Conservation (phyloP, 2,113 vertebrate species). For the Trogon surrucura region DNA sequence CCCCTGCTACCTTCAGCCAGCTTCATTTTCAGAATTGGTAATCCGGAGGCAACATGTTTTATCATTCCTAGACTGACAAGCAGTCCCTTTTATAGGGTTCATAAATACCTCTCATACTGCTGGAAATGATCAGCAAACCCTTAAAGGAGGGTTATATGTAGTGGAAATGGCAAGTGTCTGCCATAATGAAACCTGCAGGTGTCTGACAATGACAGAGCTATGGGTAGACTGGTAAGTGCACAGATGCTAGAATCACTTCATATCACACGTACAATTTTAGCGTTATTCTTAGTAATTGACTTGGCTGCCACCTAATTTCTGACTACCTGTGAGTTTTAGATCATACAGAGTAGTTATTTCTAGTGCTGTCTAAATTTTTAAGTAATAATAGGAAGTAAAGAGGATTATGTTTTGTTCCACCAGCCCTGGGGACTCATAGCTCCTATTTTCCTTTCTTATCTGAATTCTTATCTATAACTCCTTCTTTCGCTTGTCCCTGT, state of each 20-base stretch:
- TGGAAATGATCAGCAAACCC: not conserved
- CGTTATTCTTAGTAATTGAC: not conserved
- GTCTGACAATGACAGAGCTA: not conserved
- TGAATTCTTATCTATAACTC: not conserved
- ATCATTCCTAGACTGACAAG: not conserved
- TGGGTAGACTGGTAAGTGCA: not conserved
- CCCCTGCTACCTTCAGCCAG: not conserved
- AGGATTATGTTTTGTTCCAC: not conserved
- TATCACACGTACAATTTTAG: not conserved
- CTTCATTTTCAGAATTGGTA: not conserved
- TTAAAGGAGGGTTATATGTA: not conserved
- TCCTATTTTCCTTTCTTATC: not conserved
- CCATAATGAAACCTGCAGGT: not conserved
- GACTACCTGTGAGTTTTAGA: not conserved
- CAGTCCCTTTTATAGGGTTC: not conserved
- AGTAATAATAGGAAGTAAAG: not conserved
- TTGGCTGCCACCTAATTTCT: not conserved
- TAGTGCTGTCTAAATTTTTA: not conserved
- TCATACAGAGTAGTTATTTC: not conserved
- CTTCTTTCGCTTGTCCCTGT: not conserved
- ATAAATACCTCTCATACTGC: not conserved
- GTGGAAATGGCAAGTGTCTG: not conserved
- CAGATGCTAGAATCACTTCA: not conserved
- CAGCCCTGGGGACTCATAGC: not conserved
- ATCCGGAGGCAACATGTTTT: not conserved